Conservation (phyloP, 2,797 vertebrate species). For the Hemitrygon akajei region DNA sequence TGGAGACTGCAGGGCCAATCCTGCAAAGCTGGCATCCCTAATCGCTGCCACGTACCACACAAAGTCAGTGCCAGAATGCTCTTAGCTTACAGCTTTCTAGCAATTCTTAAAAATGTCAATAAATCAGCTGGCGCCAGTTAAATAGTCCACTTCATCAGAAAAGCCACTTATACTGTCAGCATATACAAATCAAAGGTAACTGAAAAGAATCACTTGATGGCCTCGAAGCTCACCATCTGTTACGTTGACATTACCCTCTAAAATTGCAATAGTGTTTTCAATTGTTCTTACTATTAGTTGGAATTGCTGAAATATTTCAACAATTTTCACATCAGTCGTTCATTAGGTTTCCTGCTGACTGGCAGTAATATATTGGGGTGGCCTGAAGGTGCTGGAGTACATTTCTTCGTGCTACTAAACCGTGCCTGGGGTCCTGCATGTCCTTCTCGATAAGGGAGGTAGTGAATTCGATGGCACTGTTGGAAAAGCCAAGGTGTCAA, state of each 20-base stretch:
- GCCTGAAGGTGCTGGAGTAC: too few relatives aligned
- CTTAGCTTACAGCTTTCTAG: neutral
- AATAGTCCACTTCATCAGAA: neutral
- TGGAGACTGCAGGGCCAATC: neutral
- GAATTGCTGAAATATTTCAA: neutral
- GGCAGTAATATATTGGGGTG: neutral
- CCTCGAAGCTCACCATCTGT: neutral
- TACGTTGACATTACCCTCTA: neutral
- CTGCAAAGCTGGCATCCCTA: neutral
- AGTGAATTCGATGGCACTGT: too few relatives aligned
- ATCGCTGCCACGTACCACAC: neutral
- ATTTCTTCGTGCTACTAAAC: too few relatives aligned
- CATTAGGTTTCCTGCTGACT: neutral
- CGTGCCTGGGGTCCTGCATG: too few relatives aligned
- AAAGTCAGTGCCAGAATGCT: neutral
- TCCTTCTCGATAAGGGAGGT: too few relatives aligned
- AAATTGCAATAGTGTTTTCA: neutral
- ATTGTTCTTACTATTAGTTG: neutral
- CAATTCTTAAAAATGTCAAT: neutral
- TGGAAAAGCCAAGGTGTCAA: too few relatives aligned
- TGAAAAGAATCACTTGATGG: neutral
- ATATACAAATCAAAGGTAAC: neutral
- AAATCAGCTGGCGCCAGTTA: neutral
- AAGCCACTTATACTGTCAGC: neutral
- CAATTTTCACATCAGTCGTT: neutral